Conservation (phyloP, 1,140 invertebrate species). For the Manduca sexta region DNA sequence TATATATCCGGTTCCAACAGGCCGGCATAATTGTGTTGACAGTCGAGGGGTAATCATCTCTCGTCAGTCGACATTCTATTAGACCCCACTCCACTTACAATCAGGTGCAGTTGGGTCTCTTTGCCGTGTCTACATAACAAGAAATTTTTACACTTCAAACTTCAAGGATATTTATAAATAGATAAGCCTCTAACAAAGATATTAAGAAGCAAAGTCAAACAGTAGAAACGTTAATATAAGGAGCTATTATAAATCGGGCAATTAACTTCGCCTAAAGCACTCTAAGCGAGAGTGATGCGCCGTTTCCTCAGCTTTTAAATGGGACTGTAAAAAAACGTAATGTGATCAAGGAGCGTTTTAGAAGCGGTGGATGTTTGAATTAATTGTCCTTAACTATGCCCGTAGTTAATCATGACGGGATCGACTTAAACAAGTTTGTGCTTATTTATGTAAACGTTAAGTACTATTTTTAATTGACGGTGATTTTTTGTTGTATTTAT, state of each 20-base stretch:
- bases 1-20: too few relatives aligned
- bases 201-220: slow-evolving; percentile 24
- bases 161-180: too few relatives aligned
- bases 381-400: slow-evolving; percentile 32
- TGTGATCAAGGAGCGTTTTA: slow-evolving; percentile 17
- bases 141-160: too few relatives aligned
- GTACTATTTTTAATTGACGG: too few relatives aligned
- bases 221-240: slow-evolving; percentile 15
- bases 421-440: background rate
- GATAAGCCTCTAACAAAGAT: background rate
- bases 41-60: too few relatives aligned
- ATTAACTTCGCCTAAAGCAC: slow-evolving; percentile 39
- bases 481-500: too few relatives aligned
- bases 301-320: slow-evolving; percentile 29
- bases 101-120: too few relatives aligned
- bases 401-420: background rate
- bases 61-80: too few relatives aligned
- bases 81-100: too few relatives aligned
- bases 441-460: too few relatives aligned
- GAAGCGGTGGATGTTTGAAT: slow-evolving; percentile 24
- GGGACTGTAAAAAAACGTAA: slow-evolving; percentile 10
- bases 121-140: too few relatives aligned
- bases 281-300: slow-evolving; percentile 38
- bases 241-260: slow-evolving; percentile 41
- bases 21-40: too few relatives aligned